phyloP scores from a whole-genome alignment of 1,140 invertebrate species.

The Lycorma delicatula region DNA sequence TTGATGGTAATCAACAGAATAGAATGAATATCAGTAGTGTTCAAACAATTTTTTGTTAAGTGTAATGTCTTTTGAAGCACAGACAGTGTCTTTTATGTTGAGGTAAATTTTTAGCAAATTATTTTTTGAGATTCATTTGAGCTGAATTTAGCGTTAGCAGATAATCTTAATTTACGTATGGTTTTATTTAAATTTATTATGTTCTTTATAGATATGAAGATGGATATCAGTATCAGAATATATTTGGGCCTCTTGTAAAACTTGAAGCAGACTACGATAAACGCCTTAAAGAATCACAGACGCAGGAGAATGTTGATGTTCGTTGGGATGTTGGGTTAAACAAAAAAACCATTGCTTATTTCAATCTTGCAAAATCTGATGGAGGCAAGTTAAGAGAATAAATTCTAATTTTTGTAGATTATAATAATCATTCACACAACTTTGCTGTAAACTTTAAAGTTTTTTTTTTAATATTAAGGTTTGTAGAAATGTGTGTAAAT shows the following conservation, averaged over 20 bases:
- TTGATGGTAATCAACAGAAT: too few species aligned
- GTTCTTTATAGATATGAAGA: conserved; percentile 73
- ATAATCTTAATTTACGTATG: neutral
- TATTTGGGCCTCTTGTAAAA: conserved; percentile 95
- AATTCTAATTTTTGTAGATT: too few species aligned
- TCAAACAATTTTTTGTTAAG: too few species aligned
- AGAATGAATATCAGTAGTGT: too few species aligned
- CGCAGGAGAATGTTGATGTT: conserved; percentile 96
- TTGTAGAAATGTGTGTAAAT: too few species aligned
- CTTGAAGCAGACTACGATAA: conserved; percentile 98
- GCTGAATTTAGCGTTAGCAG: neutral
- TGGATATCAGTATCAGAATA: conserved; percentile 98
- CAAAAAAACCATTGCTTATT: conserved; percentile 96
- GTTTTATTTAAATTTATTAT: conserved; percentile 9
- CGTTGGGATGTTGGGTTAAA: conserved; percentile 98
- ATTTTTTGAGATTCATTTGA: too few species aligned
- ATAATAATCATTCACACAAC: too few species aligned
- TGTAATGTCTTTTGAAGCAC: neutral
- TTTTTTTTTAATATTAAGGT: too few species aligned
- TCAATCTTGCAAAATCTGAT: conserved; percentile 94
- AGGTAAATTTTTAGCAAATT: too few species aligned
- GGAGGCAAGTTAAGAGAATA: conserved; percentile 54
- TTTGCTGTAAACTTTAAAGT: too few species aligned
- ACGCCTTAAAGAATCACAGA: conserved; percentile 95
- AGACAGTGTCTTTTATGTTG: too few species aligned